Conservation (phyloP, 2,888 invertebrate species). For the Ecliptopera silaceata region DNA sequence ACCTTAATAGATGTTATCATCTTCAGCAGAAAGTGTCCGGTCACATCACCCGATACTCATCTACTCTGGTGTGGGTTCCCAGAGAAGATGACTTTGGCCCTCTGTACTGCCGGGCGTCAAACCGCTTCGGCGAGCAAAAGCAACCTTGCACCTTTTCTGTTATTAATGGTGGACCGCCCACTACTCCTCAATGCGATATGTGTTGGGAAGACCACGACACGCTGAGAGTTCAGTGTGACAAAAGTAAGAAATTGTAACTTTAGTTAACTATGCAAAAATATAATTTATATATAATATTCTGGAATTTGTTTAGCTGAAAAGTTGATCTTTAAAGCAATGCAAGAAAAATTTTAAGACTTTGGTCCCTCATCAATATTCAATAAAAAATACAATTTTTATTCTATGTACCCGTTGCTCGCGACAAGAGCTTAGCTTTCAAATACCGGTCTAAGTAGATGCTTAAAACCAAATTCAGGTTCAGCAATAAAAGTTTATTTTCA, state of each 20-base stretch:
- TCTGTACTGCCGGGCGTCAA: conserved; percentile 62
- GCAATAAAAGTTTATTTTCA: neutral
- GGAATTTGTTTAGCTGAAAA: no score
- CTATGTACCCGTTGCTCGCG: no score
- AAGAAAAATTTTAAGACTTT: no score
- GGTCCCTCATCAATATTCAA: no score
- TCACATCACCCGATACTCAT: conserved; percentile 54
- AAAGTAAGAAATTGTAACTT: conserved; percentile 57
- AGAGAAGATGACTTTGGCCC: conserved; percentile 55
- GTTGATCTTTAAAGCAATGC: no score
- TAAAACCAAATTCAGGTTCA: no score
- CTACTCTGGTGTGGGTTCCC: conserved; percentile 62
- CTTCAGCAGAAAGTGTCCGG: conserved; percentile 55
- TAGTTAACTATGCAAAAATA: no score
- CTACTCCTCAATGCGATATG: conserved; percentile 51
- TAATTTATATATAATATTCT: no score
- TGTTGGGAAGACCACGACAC: conserved; percentile 44
- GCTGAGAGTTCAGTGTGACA: conserved; percentile 55
- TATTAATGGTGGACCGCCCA: conserved; percentile 54
- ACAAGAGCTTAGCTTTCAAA: no score
- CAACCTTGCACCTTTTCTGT: conserved; percentile 57
- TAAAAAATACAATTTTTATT: no score
- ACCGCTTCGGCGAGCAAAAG: conserved; percentile 65
- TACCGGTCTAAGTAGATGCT: no score
- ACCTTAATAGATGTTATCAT: conserved; percentile 2